Evolutionary conservation across 2,113 vertebrate genomes (phyloP).

Genomic region (Pyxicephalus adspersus): DNA sequence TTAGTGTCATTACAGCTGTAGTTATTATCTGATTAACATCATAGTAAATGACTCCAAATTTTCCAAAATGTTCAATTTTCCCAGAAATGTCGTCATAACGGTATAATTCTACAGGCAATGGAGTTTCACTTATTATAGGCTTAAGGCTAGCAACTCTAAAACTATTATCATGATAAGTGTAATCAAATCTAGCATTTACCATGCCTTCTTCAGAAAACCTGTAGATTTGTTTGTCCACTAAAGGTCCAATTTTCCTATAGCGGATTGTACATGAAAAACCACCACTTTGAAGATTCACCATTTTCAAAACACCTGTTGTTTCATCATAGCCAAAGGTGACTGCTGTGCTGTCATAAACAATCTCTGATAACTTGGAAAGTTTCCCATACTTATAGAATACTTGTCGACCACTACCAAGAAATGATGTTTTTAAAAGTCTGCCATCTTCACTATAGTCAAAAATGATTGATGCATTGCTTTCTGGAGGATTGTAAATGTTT

Average conservation of each 20-base stretch:
- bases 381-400: slow-evolving; percentile 98
- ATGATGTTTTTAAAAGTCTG: slow-evolving; percentile 85
- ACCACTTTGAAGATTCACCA: slow-evolving; percentile 96
- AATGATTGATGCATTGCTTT: slow-evolving; percentile 95
- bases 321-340: slow-evolving; percentile 97
- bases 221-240: slow-evolving; percentile 97
- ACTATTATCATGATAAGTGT: slow-evolving; percentile 97
- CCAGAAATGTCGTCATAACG: slow-evolving; percentile 97
- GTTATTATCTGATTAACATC: slow-evolving; percentile 99
- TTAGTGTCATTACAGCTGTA: slow-evolving; percentile 97
- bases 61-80: slow-evolving; percentile 98
- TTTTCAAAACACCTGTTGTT: slow-evolving; percentile 93
- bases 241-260: slow-evolving; percentile 94
- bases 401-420: slow-evolving; percentile 90
- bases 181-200: slow-evolving; percentile 97
- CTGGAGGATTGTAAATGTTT: slow-evolving; percentile 94
- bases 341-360: slow-evolving; percentile 93
- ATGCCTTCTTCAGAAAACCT: slow-evolving; percentile 97
- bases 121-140: slow-evolving; percentile 95
- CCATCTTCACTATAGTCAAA: slow-evolving; percentile 95
- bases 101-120: slow-evolving; percentile 95
- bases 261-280: slow-evolving; percentile 97
- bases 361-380: slow-evolving; percentile 91
- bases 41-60: slow-evolving; percentile 98
- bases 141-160: slow-evolving; percentile 98